phyloP scores from a whole-genome alignment of 2,113 vertebrate species.

The Gadus macrocephalus region DNA sequence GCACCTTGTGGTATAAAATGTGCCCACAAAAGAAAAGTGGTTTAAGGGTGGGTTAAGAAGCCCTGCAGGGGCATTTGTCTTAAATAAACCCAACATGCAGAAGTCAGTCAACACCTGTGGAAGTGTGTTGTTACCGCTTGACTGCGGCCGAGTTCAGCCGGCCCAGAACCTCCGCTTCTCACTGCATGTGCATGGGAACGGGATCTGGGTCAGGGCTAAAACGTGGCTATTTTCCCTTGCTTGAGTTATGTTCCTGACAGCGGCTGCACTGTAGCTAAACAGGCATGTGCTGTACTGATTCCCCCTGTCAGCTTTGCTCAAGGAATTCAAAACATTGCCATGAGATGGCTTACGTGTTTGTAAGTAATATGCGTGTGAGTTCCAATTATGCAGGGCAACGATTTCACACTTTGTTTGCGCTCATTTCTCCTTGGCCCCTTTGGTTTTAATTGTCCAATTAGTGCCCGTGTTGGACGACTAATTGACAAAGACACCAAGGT shows the following conservation, averaged over 20 bases:
- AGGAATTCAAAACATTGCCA: conserved; percentile 37
- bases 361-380: conserved; percentile 6
- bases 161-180: conserved; percentile 16
- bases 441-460: conserved; percentile 35
- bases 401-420: conserved; percentile 12
- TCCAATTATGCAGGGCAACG: conserved; percentile 11
- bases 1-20: background rate
- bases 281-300: conserved; percentile 27
- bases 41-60: conserved; percentile 8
- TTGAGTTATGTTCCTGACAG: conserved; percentile 36
- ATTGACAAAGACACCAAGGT: conserved; percentile 29
- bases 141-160: conserved; percentile 15
- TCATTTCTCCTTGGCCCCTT: conserved; percentile 14
- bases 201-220: conserved; percentile 47
- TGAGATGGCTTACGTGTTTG: conserved; percentile 28
- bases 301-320: conserved; percentile 17
- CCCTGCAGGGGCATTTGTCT: conserved; percentile 9
- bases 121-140: conserved; percentile 26
- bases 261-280: conserved; percentile 41
- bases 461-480: conserved; percentile 28
- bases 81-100: conserved; percentile 18
- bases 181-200: conserved; percentile 43
- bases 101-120: conserved; percentile 46
- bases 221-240: conserved; percentile 45
- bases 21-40: background rate